These are phyloP conservation scores for Aporophyla nigra DNA, from an alignment of 2,888 invertebrate species.

Conservation along the genomic window DNA sequence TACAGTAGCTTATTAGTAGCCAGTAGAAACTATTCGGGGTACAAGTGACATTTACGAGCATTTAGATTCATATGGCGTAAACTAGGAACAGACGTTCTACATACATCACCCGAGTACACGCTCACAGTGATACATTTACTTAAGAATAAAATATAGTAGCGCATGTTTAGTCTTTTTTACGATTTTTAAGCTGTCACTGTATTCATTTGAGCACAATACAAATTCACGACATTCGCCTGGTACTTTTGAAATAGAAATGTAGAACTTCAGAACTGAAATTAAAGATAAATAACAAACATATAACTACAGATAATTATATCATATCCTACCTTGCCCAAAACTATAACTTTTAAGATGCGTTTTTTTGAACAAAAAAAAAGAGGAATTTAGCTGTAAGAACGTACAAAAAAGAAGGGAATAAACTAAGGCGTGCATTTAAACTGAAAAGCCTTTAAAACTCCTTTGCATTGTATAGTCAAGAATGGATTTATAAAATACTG, in stretches of 20 bases:
- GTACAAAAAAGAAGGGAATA: not conserved
- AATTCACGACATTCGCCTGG: not conserved
- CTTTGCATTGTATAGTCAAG: not conserved
- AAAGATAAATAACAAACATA: no score
- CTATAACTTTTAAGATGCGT: no score
- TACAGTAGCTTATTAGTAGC: conserved; percentile 19
- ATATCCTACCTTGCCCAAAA: no score
- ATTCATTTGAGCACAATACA: no score
- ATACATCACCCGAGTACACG: conserved; percentile 43
- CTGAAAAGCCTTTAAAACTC: not conserved
- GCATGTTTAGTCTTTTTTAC: not conserved
- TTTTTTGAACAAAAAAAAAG: no score
- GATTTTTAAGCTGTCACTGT: not conserved
- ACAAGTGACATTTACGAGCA: conserved; percentile 60
- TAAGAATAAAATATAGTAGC: conserved; percentile 24
- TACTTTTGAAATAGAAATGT: no score
- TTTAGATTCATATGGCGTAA: conserved; percentile 54
- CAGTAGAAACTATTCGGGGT: conserved; percentile 32
- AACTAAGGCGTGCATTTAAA: no score
- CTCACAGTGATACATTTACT: conserved; percentile 20
- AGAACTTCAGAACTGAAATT: no score
- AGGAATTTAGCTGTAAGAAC: not conserved
- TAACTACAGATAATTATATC: no score
- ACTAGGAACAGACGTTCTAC: conserved; percentile 46
- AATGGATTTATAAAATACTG: not conserved